Evolutionary conservation across 2,797 vertebrate species (phyloP), one percentile per base, ranked within the genome.

Genomic region (Loris lydekkerianus): DNA sequence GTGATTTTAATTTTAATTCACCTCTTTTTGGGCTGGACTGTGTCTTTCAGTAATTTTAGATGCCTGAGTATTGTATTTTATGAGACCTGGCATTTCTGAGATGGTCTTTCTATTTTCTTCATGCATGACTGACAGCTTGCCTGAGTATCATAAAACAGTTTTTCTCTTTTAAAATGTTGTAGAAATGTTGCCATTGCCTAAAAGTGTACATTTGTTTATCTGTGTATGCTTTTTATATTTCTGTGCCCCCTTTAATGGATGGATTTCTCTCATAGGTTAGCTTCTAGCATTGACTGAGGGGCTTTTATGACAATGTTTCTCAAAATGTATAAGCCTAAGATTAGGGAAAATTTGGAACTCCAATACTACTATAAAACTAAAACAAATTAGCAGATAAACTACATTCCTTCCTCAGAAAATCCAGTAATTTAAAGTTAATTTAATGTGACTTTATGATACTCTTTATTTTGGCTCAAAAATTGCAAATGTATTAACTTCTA

Each of bases 41-140:
- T 73, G 17, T 60, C n/a, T 89, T 77, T 10, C 72, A 81, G 43
- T 49, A 77, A 78, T 77, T 90, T 90, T 90, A 90, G 37, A 69
- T 93, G 4, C 20, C 43, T 73, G 34, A 61, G 5, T 27, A 31
- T 82, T 76, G 17, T 31, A 67, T 83, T 96, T 94, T 90, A 86
- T 83, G n/a, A 82, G 11, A 76, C 53, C 18, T 86, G 43, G 5
- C 76, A 70, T 56, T 76, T 75, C 61, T 77, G 53, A 91, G 70
- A 83, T 63, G 43, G 37, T 90, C 20, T 89, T 80, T 81, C 82
- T 88, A 15, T 86, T 96, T 86, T 93, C 58, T 90, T 70, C n/a
- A 91, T 40, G 58, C 23, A 53, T 69, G 37, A 81, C 5, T n/a
- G 67, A 53, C 5, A 81, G 17, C n/a, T 93, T 89, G 73, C 75